Percentiles rank a stretch among this genome's conserved stretches.
Conservation (phyloP, 2,113 vertebrate genomes). For the Plecotus auritus region DNA sequence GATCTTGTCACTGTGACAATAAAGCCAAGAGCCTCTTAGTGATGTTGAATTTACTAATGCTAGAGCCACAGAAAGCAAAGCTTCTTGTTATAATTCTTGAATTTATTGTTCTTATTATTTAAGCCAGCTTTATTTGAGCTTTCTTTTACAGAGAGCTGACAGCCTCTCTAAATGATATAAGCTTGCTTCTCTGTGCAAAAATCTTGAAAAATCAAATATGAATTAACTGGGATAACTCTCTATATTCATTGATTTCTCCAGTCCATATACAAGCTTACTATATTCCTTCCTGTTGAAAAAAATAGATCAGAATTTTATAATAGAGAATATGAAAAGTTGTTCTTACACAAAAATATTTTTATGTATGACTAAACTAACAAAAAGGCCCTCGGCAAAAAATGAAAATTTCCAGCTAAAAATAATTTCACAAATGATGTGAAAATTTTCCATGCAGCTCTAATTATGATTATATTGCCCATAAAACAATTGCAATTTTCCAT, state of each 20-base stretch:
- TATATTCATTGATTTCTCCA: background rate
- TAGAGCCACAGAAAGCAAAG: background rate
- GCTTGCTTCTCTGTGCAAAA: constrained; percentile 5
- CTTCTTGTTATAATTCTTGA: background rate
- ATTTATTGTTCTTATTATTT: background rate
- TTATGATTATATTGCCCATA: background rate
- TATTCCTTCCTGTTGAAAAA: background rate
- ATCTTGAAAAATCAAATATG: constrained; percentile 1
- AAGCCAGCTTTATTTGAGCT: background rate
- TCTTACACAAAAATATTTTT: constrained; percentile 43
- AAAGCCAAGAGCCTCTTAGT: background rate
- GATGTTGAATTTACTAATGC: background rate
- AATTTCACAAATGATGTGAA: constrained; percentile 48
- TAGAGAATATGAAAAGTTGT: constrained; percentile 24
- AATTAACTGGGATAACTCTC: background rate
- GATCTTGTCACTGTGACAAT: background rate
- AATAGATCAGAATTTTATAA: constrained; percentile 30
- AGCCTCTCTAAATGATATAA: background rate
- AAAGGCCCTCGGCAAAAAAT: constrained; percentile 31
- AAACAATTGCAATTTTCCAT: background rate
- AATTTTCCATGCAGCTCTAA: background rate
- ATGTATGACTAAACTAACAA: constrained; percentile 43
- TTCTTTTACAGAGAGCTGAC: background rate
- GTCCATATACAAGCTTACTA: background rate
- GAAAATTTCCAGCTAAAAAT: constrained; percentile 15